Evolutionary conservation across 2,888 invertebrate genomes (phyloP), one percentile per base, ranked within the genome.

Genomic region (Callimorpha dominula): DNA sequence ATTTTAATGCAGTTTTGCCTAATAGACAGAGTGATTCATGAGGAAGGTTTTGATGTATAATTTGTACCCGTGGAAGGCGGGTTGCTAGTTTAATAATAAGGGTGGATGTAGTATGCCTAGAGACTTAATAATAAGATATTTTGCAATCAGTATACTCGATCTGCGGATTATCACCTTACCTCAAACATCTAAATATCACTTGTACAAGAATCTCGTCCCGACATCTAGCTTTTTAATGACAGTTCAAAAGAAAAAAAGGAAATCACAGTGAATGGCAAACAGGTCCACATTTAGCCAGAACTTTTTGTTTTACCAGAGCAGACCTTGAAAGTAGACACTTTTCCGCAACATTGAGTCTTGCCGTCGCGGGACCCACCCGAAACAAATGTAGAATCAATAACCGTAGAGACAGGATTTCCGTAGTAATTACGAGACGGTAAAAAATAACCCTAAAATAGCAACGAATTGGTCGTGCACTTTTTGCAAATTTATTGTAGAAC

Each of bases 391-490:
- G 69, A 73, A 63, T 64, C 71, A 80, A 70, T 74, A 73, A 70
- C 66, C 66, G 76, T 74, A 64, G 40, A 77, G 73, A 76, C 74
- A 80, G 80, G 77, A 83, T 81, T 81, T 83, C 81, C 84, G 68
- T 66, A 68, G 65, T 75, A 40, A 73, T 81, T 75, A 76, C 54
- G 9, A 42, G 20, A 65, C 46, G 12, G 12, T 46, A 65, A 65
- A 42, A 57, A 57, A 20, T 15, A 65, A 1, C 12, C 46, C 43
- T 43, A 46, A 31, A 60, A 60, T 60, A 31, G 60, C 14, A 31
- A 60, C 60, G 12, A 14, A 31, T 60, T 31, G 31, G 31, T 31
- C 14, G 31, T 60, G 60, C 60, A 60, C 14, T 60, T 60, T 60
- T 60, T 60, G 4, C 31, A 6, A 31, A 31, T 57, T 20, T 57